Conservation (phyloP, 2,888 invertebrate species). For the Lucinisca nassula region DNA sequence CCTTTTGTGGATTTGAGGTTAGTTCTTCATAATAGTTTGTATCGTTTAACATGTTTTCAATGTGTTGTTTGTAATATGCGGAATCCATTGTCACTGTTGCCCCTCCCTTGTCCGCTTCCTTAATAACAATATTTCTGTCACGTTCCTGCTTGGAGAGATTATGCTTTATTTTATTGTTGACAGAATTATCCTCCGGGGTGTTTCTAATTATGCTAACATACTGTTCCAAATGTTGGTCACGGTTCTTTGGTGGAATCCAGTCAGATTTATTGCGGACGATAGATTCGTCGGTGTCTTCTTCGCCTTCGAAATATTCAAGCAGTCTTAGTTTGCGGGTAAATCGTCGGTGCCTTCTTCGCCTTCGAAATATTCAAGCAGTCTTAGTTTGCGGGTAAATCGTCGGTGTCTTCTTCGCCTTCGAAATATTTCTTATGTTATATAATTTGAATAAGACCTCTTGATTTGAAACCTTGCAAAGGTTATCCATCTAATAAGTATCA, state of each 20-base stretch:
- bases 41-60: background rate
- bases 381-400: too few species aligned
- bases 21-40: background rate
- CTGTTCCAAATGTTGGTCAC: background rate
- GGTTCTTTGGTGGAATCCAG: background rate
- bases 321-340: slow-evolving; percentile 3
- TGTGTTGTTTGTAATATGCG: background rate
- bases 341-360: too few species aligned
- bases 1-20: background rate
- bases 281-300: background rate
- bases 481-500: too few species aligned
- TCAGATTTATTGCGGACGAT: background rate
- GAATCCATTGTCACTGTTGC: slow-evolving; percentile 3
- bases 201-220: background rate
- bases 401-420: too few species aligned
- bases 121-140: slow-evolving; percentile 9
- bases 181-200: background rate
- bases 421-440: too few species aligned
- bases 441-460: too few species aligned
- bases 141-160: background rate
- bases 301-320: background rate
- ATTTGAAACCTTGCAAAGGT: too few species aligned
- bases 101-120: slow-evolving; percentile 27
- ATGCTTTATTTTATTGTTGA: background rate
- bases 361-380: too few species aligned